These are phyloP conservation scores for Hydroisotoma schaefferi DNA, from an alignment of 2,888 invertebrate species.

Conservation along the genomic window DNA sequence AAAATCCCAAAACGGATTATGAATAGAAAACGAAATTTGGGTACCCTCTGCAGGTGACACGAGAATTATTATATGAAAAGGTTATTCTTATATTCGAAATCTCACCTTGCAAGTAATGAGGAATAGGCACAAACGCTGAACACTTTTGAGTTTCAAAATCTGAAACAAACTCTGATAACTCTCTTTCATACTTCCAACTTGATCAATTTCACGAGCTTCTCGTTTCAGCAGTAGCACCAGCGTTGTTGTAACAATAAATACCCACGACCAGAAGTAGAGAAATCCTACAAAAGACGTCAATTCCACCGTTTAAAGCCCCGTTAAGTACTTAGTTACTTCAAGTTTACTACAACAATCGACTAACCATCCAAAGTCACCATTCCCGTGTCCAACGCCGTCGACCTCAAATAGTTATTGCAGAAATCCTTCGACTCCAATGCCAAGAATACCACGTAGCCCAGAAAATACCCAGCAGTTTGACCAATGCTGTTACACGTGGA, in stretches of 20 bases:
- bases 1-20: neutral
- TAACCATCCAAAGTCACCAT: constrained; percentile 52
- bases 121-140: constrained; percentile 72
- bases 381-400: constrained; percentile 53
- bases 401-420: constrained; percentile 86
- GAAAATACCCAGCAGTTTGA: constrained; percentile 94
- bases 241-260: constrained; percentile 86
- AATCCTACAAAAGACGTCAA: constrained; percentile 59
- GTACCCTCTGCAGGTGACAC: neutral
- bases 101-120: constrained; percentile 84
- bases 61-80: constrained; percentile 6
- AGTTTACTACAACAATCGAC: constrained; percentile 52
- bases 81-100: too few species aligned
- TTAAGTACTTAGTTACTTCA: too few species aligned
- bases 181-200: too few species aligned
- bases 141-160: constrained; percentile 77
- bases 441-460: constrained; percentile 94
- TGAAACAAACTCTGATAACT: constrained; percentile 80
- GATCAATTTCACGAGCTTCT: constrained; percentile 60
- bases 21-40: neutral
- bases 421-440: constrained; percentile 94
- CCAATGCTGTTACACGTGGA: constrained; percentile 99
- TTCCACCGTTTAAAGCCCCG: too few species aligned
- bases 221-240: constrained; percentile 82
- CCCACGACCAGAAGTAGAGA: constrained; percentile 89